A percentile compares a stretch with the other conserved stretches of the same genome.
These are phyloP conservation scores for Halictus quadricinctus DNA, from an alignment of 2,888 invertebrate genomes.

Conservation along the genomic window DNA sequence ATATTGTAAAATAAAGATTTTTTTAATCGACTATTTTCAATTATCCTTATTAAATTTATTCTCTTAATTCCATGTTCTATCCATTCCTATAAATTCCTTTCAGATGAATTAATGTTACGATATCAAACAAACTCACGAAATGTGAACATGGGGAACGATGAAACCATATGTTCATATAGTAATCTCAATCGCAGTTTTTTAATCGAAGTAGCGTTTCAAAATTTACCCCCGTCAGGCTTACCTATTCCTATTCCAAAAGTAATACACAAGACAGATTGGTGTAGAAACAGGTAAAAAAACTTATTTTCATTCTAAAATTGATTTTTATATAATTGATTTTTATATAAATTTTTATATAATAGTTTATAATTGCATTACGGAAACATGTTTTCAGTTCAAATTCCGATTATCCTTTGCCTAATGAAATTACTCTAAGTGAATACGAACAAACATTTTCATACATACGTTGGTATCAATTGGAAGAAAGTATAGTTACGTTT, in stretches of 20 bases:
- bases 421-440: slow-evolving; percentile 67
- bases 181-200: slow-evolving; percentile 73
- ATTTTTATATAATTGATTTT: not conserved
- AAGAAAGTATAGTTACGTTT: slow-evolving; percentile 65
- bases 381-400: slow-evolving; percentile 63
- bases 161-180: slow-evolving; percentile 64
- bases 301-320: not conserved
- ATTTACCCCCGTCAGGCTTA: slow-evolving; percentile 78
- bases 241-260: slow-evolving; percentile 69
- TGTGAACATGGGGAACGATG: slow-evolving; percentile 36
- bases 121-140: slow-evolving; percentile 44
- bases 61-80: slow-evolving; percentile 28
- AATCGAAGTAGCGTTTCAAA: slow-evolving; percentile 78
- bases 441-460: slow-evolving; percentile 76
- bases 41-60: not conserved
- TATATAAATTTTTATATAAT: slow-evolving; percentile 9
- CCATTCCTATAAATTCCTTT: slow-evolving; percentile 51
- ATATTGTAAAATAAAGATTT: slow-evolving; percentile 30
- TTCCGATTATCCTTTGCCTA: slow-evolving; percentile 63
- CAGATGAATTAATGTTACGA: slow-evolving; percentile 69
- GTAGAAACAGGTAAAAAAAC: slow-evolving; percentile 57
- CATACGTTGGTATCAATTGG: slow-evolving; percentile 73
- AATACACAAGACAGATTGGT: slow-evolving; percentile 67
- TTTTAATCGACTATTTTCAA: slow-evolving; percentile 11
- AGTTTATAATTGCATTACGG: not conserved